Evolutionary conservation across 1,140 invertebrate genomes (phyloP), one percentile per base, ranked within the genome.

Genomic region (Pemphigus obesinymphae): DNA sequence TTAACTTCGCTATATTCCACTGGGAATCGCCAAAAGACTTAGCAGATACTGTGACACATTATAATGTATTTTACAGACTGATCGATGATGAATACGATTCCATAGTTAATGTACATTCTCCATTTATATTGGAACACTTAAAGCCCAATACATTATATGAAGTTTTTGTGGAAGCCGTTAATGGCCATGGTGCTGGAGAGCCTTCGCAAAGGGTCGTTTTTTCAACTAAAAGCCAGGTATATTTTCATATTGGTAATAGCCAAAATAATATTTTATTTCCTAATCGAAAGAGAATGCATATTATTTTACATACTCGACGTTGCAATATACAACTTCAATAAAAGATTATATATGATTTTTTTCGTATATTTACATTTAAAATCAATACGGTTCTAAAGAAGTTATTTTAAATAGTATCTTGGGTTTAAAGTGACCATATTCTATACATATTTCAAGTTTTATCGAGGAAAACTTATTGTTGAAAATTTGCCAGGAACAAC

Each of bases 151-250:
- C 91, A 2, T 90, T 93, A 84, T 95, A 96, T 85, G 94, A 96
- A 86, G 92, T 94, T 82, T 95, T 91, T 85, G 91, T 95, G 23
- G 91, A 92, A 84, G 93, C 93, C n/a, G 90, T 92, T 31, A 96
- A 96, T 86, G 89, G 89, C 4, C 93, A 94, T 85, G 94, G 94
- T 7, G 89, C 92, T 26, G 92, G 93, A 23, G 90, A 92, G 83
- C 89, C 92, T 1, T 95, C 93, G 17, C 88, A 91, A 17, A 89
- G 93, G 83, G 88, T 94, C 53, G 90, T 94, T 45, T 95, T 95
- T 87, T 89, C 89, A 80, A 95, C 92, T 23, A 89, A 90, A 82
- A 91, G 90, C 84, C 88, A 89, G 88, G 90, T 90, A 87, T 63
- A 31, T 34, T 63, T 70, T 70, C 13, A 17, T 70, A 43, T 45